Conservation (phyloP, 2,888 invertebrate genomes). For the Coremacera marginata region DNA sequence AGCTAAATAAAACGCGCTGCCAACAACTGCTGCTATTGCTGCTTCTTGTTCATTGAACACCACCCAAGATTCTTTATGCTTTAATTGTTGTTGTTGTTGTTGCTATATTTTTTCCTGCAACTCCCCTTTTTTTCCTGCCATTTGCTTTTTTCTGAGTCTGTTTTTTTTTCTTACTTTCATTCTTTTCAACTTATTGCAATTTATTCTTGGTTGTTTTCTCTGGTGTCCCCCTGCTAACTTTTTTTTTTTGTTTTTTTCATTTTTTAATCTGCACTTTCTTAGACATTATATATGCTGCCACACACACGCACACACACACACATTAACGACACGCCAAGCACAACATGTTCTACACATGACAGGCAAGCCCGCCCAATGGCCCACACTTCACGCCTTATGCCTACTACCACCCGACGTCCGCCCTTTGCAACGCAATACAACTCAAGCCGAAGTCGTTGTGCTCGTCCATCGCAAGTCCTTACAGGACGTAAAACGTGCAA, state of each 20-base stretch:
- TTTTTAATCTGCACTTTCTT: neutral
- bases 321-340: neutral
- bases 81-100: neutral
- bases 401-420: neutral
- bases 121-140: neutral
- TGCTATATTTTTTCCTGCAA: neutral
- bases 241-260: neutral
- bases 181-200: neutral
- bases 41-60: neutral
- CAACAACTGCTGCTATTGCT: too few relatives aligned
- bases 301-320: neutral
- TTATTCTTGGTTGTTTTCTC: neutral
- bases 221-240: neutral
- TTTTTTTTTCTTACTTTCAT: neutral
- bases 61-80: neutral
- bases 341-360: conserved; percentile 14
- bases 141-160: neutral
- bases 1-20: too few relatives aligned
- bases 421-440: neutral
- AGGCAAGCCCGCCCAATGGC: neutral
- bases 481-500: conserved; percentile 12
- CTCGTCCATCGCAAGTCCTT: neutral
- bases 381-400: neutral
- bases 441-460: neutral
- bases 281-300: neutral